These are phyloP conservation scores for Amyelois transitella DNA, from an alignment of 1,140 invertebrate species.

Conservation along the genomic window DNA sequence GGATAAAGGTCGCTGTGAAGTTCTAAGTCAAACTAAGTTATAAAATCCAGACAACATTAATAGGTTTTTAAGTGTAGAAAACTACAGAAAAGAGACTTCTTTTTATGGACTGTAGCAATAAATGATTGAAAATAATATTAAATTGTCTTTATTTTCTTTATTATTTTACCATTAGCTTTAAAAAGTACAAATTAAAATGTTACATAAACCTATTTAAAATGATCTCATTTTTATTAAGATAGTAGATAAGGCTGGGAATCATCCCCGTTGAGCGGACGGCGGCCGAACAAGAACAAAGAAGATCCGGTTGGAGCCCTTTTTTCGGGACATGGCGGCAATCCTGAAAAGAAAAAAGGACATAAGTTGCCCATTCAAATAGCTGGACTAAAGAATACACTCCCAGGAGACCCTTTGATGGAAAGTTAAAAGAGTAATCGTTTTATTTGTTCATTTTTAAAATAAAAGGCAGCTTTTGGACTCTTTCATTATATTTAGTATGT, in stretches of 20 bases:
- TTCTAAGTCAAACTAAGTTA: too few relatives aligned
- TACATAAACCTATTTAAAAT: constrained; percentile 6
- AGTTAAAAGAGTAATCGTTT: background rate
- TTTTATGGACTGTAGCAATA: too few relatives aligned
- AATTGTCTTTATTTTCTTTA: too few relatives aligned
- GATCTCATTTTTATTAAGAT: background rate
- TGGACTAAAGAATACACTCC: background rate
- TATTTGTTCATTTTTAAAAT: background rate
- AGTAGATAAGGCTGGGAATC: background rate
- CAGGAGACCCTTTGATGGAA: background rate
- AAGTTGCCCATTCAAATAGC: background rate
- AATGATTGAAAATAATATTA: too few relatives aligned
- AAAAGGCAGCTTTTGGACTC: too few relatives aligned
- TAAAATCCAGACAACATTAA: too few relatives aligned
- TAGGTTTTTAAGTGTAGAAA: too few relatives aligned
- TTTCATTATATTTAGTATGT: too few relatives aligned
- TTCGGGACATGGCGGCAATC: background rate
- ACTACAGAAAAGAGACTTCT: too few relatives aligned
- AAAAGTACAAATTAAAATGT: too few relatives aligned
- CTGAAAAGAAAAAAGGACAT: background rate
- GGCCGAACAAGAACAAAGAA: background rate
- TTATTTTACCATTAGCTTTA: too few relatives aligned
- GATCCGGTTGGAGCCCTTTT: background rate
- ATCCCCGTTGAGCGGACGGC: background rate
- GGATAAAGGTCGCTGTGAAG: too few relatives aligned